phyloP scores from a whole-genome alignment of 2,797 vertebrate species.

The Pachyuromys duprasi region DNA sequence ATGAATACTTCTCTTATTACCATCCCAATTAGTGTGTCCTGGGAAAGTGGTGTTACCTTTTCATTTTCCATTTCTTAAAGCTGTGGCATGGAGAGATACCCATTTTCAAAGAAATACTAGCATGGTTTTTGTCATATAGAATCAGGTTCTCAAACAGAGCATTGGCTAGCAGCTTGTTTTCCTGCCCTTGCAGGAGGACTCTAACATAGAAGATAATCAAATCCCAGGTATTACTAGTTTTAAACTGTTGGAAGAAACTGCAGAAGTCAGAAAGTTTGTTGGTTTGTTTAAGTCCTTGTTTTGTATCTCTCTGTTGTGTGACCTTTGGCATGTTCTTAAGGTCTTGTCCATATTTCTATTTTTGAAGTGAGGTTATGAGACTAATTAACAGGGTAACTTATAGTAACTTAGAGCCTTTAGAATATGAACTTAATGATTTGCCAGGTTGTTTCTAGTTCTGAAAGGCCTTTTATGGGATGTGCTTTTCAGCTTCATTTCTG shows the following conservation, averaged over 20 bases:
- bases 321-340: neutral
- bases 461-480: neutral
- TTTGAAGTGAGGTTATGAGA: neutral
- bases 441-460: neutral
- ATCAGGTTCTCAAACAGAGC: neutral
- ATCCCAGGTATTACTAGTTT: neutral
- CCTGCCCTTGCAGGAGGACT: neutral
- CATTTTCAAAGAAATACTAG: neutral
- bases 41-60: neutral
- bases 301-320: neutral
- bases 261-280: neutral
- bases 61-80: neutral
- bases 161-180: neutral
- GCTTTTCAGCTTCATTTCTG: neutral
- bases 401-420: neutral
- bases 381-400: neutral
- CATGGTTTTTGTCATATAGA: neutral
- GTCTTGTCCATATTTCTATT: neutral
- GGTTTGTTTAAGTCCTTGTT: neutral
- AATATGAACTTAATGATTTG: neutral
- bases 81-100: neutral
- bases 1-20: neutral
- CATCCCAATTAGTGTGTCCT: neutral
- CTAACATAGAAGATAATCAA: neutral
- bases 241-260: neutral